phyloP scores from a whole-genome alignment of 2,888 invertebrate genomes.

The Aelia acuminata region DNA sequence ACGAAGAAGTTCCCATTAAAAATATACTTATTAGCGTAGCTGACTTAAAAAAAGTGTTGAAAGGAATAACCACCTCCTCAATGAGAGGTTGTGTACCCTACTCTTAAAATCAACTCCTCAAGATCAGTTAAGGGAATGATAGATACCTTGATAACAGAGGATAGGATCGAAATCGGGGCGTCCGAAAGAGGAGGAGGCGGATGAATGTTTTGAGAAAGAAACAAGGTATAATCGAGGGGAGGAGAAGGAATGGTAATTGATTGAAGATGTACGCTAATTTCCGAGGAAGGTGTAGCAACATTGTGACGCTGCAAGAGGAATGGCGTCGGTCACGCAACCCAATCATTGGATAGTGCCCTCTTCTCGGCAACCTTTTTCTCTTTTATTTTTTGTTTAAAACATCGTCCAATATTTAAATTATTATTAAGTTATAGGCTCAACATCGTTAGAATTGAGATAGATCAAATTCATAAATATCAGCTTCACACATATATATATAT shows the following conservation, averaged over 20 bases:
- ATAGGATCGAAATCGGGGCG: not conserved
- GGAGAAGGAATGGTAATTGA: conserved; percentile 18
- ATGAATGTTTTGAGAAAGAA: conserved; percentile 23
- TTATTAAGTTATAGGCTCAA: not conserved
- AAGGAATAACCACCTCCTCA: not conserved
- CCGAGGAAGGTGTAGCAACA: conserved; percentile 48
- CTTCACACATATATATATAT: not conserved
- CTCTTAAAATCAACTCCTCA: conserved; percentile 12
- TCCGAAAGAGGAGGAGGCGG: not conserved
- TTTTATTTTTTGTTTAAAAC: not conserved
- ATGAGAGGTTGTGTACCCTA: not conserved
- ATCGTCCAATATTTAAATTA: not conserved
- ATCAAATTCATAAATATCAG: not conserved
- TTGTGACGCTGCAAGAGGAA: conserved; percentile 19
- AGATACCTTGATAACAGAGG: conserved; percentile 17
- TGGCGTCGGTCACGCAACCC: conserved; percentile 42
- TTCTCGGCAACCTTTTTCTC: not conserved
- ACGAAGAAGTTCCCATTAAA: not conserved
- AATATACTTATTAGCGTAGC: too few species aligned
- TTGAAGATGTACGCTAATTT: conserved; percentile 45
- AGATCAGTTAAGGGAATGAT: conserved; percentile 19
- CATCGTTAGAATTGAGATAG: not conserved
- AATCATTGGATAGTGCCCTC: not conserved
- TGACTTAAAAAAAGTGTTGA: conserved; percentile 11
- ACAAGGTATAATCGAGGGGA: conserved; percentile 8